Base-by-base conservation (phyloP, 64 coral and sea anemone species). In the Stichodactyla helianthus region DNA sequence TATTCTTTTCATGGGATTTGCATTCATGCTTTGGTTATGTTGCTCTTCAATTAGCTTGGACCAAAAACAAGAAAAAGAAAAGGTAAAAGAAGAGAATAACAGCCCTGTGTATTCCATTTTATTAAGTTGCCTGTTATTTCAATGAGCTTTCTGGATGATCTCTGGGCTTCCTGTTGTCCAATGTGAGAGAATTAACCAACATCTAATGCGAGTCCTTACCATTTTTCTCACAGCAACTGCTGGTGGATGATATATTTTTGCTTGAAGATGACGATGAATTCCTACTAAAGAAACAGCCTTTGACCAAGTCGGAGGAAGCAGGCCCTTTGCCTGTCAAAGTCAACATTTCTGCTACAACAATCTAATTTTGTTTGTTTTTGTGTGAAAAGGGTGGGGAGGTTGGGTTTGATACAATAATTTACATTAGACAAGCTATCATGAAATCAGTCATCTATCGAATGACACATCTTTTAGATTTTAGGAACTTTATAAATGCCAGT, bases 1-100 rank as follows among this genome's bases (percentile, higher is more conserved):
- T 14, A 87, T 83, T 10, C 85, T 95, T 1, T 83, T 95, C 22
- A 44, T 95, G 77, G 92, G 89, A 7, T 89, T 92, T 54, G 71
- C 91, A 25, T 95, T 92, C 54, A 78, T 95, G 63, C 15, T 95
- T 78, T 95, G 94, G 94, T 70, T 95, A 1, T 95, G 94, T 80
- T 92, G 90, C 89, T 86, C 90, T 6, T 87, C 94, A 28, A 77
- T 89, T 9, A 77, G 59, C 23, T 89, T 84, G 17, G 84, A 84
- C 20, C 84, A 90, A 6, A 92, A 82, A n/a, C 84, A 86, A 14
- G 79, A 74, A 58, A 79, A 92, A 86, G 88, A 77, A 52, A 89
- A 89, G 85, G 76, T 89, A 77, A 59, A 9, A 35, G 12, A 50
- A 20, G 22, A 6, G 10, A 81, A 25, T 23, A 51, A 16, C 8